phyloP scores from a whole-genome alignment of 2,113 vertebrate genomes.

The Xiphophorus hellerii region DNA sequence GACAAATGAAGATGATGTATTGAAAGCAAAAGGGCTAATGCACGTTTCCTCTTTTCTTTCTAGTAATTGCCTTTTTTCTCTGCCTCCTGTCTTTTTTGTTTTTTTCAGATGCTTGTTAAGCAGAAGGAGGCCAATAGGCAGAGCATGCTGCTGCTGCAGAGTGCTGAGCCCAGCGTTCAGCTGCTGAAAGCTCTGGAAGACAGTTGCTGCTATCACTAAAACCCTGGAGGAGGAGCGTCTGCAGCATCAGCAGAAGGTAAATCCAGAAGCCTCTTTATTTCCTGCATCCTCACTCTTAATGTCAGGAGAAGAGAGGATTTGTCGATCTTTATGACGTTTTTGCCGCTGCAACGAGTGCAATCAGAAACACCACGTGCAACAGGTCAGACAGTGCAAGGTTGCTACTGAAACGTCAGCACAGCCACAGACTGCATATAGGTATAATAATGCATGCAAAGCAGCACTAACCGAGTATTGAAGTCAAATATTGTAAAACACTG shows the following conservation, averaged over 20 bases:
- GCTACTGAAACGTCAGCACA: background rate
- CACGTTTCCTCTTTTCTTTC: too few species aligned
- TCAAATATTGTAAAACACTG: background rate
- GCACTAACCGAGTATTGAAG: background rate
- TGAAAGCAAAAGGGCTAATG: background rate
- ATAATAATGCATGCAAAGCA: background rate
- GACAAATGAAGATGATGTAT: background rate
- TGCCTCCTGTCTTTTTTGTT: background rate
- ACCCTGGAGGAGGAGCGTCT: slow-evolving; percentile 80
- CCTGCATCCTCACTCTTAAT: background rate
- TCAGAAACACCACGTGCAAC: background rate
- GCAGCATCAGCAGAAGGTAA: slow-evolving; percentile 80
- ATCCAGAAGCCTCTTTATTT: background rate
- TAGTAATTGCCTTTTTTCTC: too few species aligned
- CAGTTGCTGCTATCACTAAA: slow-evolving; percentile 73
- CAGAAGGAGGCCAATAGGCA: slow-evolving; percentile 85
- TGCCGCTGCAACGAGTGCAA: background rate
- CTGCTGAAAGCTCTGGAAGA: slow-evolving; percentile 83
- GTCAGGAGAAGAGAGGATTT: background rate
- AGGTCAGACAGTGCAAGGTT: background rate
- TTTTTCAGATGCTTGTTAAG: slow-evolving; percentile 82
- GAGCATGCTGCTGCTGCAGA: slow-evolving; percentile 83
- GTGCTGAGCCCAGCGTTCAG: slow-evolving; percentile 78
- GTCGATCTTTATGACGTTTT: background rate
- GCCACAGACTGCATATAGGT: background rate